phyloP scores from a whole-genome alignment of 2,888 invertebrate species.

The Agrotis ipsilon region DNA sequence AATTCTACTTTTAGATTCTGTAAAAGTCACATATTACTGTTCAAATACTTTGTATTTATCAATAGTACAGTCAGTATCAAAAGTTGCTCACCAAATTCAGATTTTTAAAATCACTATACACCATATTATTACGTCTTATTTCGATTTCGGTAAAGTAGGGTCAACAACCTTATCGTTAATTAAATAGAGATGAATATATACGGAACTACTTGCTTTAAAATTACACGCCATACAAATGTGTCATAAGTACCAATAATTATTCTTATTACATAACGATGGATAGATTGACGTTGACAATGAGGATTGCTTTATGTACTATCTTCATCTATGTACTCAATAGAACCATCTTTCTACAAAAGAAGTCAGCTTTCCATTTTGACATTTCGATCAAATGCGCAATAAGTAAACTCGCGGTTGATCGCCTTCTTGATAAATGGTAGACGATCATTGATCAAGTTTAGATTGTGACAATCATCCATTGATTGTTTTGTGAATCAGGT shows the following conservation, averaged over 20 bases:
- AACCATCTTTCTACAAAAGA: slow-evolving; percentile 21
- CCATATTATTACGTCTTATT: no score
- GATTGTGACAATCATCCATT: slow-evolving; percentile 30
- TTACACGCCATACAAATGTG: slow-evolving; percentile 9
- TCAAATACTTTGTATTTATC: background rate
- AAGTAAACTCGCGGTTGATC: slow-evolving; percentile 17
- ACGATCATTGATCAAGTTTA: slow-evolving; percentile 15
- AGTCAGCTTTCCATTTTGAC: slow-evolving; percentile 74
- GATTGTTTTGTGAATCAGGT: slow-evolving; percentile 40
- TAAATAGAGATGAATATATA: slow-evolving; percentile 12
- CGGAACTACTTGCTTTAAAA: slow-evolving; percentile 8
- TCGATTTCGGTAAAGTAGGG: slow-evolving; percentile 1
- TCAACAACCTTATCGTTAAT: slow-evolving; percentile 18
- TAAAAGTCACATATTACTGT: background rate
- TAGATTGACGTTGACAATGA: slow-evolving; percentile 31
- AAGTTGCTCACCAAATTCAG: no score
- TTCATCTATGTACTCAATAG: slow-evolving; percentile 21
- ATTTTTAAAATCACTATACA: no score
- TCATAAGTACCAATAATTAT: background rate
- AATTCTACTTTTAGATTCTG: background rate
- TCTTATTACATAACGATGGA: slow-evolving; percentile 34
- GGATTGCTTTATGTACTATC: slow-evolving; percentile 17
- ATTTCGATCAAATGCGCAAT: slow-evolving; percentile 66
- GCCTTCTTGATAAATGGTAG: slow-evolving; percentile 25
- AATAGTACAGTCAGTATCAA: no score